Conservation (phyloP, 1,140 invertebrate genomes). For the Patella vulgata region DNA sequence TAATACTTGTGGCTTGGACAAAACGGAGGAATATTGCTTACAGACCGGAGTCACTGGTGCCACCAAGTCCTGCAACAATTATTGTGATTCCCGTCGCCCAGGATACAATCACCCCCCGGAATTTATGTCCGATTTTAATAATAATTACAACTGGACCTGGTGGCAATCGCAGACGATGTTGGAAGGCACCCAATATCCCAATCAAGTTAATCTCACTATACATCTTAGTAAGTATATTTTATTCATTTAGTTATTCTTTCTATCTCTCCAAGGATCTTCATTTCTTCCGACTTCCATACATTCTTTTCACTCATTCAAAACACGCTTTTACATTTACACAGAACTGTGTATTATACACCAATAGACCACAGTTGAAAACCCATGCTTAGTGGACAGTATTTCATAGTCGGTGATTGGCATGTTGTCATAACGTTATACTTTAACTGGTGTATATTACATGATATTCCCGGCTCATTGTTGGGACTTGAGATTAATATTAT, state of each 20-base stretch:
- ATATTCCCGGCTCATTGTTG: too few species aligned
- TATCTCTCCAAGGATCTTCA: conserved; percentile 1
- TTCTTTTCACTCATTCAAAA: too few species aligned
- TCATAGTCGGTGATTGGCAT: too few species aligned
- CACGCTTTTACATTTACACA: too few species aligned
- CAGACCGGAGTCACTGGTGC: conserved; percentile 78
- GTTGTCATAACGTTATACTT: too few species aligned
- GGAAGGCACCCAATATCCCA: conserved; percentile 88
- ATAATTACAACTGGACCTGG: conserved; percentile 91
- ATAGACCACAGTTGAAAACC: too few species aligned
- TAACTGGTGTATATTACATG: too few species aligned
- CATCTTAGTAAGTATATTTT: conserved; percentile 76
- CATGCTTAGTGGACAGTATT: too few species aligned
- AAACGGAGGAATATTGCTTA: conserved; percentile 77
- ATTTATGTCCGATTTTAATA: conserved; percentile 92
- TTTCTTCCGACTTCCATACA: background rate
- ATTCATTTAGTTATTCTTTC: background rate
- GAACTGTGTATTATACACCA: too few species aligned
- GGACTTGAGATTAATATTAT: too few species aligned
- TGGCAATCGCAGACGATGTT: conserved; percentile 99
- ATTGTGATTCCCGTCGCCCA: conserved; percentile 69
- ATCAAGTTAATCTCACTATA: conserved; percentile 91
- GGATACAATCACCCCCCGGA: conserved; percentile 75
- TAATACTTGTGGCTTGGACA: conserved; percentile 86
- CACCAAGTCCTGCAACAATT: conserved; percentile 73